Conservation (phyloP, 2,888 invertebrate genomes). For the Amiota mariae region DNA sequence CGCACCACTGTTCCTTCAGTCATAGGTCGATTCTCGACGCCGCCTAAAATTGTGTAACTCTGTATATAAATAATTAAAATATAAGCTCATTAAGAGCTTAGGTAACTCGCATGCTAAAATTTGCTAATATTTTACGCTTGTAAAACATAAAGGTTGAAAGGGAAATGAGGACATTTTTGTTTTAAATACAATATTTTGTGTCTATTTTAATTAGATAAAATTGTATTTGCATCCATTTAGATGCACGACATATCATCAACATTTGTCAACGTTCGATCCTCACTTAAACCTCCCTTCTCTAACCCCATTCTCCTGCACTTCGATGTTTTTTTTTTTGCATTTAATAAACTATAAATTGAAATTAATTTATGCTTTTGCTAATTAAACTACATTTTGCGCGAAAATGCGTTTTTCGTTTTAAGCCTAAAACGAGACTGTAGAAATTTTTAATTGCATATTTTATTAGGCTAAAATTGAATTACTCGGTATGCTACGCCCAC, state of each 20-base stretch:
- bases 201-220: constrained; percentile 64
- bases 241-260: background rate
- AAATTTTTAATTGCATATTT: constrained; percentile 24
- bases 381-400: constrained; percentile 47
- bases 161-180: background rate
- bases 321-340: background rate
- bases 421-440: background rate
- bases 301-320: background rate
- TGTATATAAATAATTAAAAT: constrained; percentile 46
- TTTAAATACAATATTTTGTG: constrained; percentile 35
- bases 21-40: background rate
- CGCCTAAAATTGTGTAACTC: constrained; percentile 1
- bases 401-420: background rate
- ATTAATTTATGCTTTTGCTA: constrained; percentile 59
- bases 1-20: background rate
- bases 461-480: constrained; percentile 21
- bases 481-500: background rate
- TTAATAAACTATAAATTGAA: constrained; percentile 33
- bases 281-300: too few relatives aligned
- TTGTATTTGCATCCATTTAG: constrained; percentile 61
- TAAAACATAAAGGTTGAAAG: background rate
- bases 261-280: too few relatives aligned
- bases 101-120: constrained; percentile 32
- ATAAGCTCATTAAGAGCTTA: constrained; percentile 65
- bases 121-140: constrained; percentile 22